Evolutionary conservation across 2,113 vertebrate genomes (phyloP), one percentile per base, ranked within the genome.

Genomic region (Chamaetylas fuelleborni): DNA sequence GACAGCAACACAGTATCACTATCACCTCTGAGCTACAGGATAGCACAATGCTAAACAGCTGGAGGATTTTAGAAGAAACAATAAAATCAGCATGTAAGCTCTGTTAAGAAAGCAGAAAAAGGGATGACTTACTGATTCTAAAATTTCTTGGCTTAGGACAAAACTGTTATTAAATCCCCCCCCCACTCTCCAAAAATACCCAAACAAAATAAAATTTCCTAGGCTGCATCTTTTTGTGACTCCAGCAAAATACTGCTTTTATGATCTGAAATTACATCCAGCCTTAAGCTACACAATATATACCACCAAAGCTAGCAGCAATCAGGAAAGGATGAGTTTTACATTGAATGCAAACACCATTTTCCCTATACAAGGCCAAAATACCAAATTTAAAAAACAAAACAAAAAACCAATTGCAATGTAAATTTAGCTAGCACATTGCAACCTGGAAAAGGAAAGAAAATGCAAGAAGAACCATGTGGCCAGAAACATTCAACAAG

Each of bases 181-280:
- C 10, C 6, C 24, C 7, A 7, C 1, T 0, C 4, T 19, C 7
- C 2, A 8, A 42, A 38, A 89, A 53, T 12, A 48, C 9, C 14
- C 10, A 28, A 36, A 11, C 3, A 29, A 47, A 53, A 5, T n/a
- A 58, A 38, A 77, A 83, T 53, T 18, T 84, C 4, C 11, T 56
- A 54, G 19, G 22, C 4, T 36, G 38, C 8, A 38, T 60, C 8
- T 26, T 69, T 29, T 18, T 65, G 15, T 69, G 29, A 38, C 11
- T 70, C 24, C 33, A 80, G 38, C 3, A 92, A 88, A 83, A 64
- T 38, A 53, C 28, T 58, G 3, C 5, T 36, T 90, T 54, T 43
- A 19, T 26, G 20, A 45, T 29, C 29, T 73, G 58, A 43, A 79
- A 60, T 88, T 69, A 28, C 38, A 80, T 17, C 4, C 48, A 77